Conservation (phyloP, 2,888 invertebrate species). For the Autographa pulchrina region DNA sequence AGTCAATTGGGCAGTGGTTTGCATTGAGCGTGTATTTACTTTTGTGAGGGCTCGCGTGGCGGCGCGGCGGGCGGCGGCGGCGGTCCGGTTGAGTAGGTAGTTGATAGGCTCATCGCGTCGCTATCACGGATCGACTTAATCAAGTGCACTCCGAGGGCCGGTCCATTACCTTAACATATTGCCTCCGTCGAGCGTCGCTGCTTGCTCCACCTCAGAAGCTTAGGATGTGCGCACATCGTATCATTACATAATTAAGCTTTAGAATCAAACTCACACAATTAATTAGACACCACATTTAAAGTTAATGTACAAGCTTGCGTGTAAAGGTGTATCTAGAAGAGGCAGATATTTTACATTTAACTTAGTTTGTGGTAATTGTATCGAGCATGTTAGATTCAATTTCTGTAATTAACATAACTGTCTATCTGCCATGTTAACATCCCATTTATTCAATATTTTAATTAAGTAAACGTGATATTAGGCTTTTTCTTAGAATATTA, state of each 20-base stretch:
- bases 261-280: not conserved
- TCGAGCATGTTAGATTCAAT: not conserved
- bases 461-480: not conserved
- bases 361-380: not conserved
- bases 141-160: conserved; percentile 74
- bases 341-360: not conserved
- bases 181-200: conserved; percentile 64
- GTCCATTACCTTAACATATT: conserved; percentile 80
- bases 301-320: not conserved
- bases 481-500: not conserved
- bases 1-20: conserved; percentile 17
- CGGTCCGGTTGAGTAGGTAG: conserved; percentile 61
- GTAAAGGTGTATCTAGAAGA: not conserved
- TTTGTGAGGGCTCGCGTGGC: conserved; percentile 25
- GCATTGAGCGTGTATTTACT: conserved; percentile 42
- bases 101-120: conserved; percentile 72
- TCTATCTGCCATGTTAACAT: no score
- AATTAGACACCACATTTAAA: not conserved
- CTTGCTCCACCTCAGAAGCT: conserved; percentile 46
- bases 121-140: conserved; percentile 77
- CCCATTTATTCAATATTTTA: no score
- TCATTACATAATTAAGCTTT: conserved; percentile 13
- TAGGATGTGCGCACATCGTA: conserved; percentile 45
- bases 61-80: conserved; percentile 6
- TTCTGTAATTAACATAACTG: not conserved